Base-by-base conservation (phyloP, 37 sponge, comb jelly and placozoan species). In the Hexactinellida sp. region DNA sequence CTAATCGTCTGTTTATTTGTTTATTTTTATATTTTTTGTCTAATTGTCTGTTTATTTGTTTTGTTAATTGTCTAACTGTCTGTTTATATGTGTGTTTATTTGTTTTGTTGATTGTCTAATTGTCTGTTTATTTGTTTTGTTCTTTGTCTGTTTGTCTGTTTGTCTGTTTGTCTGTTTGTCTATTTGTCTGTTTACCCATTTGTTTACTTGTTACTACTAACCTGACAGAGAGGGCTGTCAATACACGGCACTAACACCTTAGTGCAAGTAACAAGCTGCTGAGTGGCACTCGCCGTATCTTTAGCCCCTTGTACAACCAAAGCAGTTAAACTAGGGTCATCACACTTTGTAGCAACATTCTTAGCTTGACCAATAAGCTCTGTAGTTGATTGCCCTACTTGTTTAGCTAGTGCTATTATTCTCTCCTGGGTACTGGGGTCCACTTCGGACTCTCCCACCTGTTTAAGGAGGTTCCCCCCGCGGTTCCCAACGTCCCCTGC, bases 311-410 rank as follows among this genome's bases (percentile, higher is more conserved):
- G 36, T 24, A 85, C 86, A 1, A 94, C 92, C 38, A 91, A 88
- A 83, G 90, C 90, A 85, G 90, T 91, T 23, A 94, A 90, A 0
- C 89, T 90, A 55, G 90, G 87, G 84, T 94, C 95, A 21, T 92
- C 92, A 88, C 95, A 94, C 84, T 86, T 89, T 52, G 89, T 86
- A 5, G 95, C 95, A 13, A 94, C 92, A 54, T 86, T 90, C 82
- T 90, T 92, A 37, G 95, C 92, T 63, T 92, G 91, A 82, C 88
- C 92, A 23, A 99, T 96, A 21, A 99, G 92, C 13, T 90, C 92
- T 76, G 93, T 89, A 24, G 99, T 95, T 24, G 94, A 92, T 28
- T 84, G 82, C 35, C 96, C 96, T 0, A 99, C 95, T 36, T 91
- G 88, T 90, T 99, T 95, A 34, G 99, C 99, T 88, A 91, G 91